Base-by-base conservation (phyloP, 2,888 invertebrate genomes). In the Ellobium chinense region DNA sequence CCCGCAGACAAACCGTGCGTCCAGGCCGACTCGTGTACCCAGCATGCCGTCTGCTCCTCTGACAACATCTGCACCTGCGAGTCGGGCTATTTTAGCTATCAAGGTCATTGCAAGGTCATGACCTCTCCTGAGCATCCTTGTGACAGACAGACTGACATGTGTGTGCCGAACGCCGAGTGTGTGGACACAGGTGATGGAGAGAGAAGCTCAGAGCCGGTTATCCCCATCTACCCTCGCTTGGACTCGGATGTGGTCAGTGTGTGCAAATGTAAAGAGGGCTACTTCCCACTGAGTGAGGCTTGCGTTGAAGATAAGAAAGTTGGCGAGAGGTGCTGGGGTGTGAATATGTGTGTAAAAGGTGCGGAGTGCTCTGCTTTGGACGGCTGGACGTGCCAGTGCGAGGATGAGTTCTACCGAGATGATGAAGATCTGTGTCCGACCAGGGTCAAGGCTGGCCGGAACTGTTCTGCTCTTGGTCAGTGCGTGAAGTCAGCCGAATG, bases 271-370 rank as follows among this genome's bases (percentile, higher is more conserved):
- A 36, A 34, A 14, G 72, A 70, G 9, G 82, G 76, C 27, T 79
- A 70, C 58, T 79, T 82, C 46, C 2, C 66, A 2, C 34, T 36
- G 14, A 66, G 34, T 12, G 27, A 18, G 36, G 14, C n/a, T 1
- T 76, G 76, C 54, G 36, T 56, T 0, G n/a, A 9, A 14, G 27
- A 66, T 18, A 76, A 65, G 29, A 74, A 70, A 39, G 66, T 54
- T 14, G 72, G 66, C 4, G 82, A 82, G 46, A 68, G 56, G n/a
- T 82, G 82, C 65, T 80, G 80, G 46, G 73, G 77, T 31, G 74
- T 77, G 46, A 80, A 66, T n/a, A 82, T 82, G 82, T 82, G 82
- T 60, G 73, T 82, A 24, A 36, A 34, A 18, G 77, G 77, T 31
- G 70, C 82, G 1, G 70, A 72, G 31, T 82, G 82, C 66, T 82